Percentiles rank a stretch among this genome's conserved stretches.
phyloP scores from a whole-genome alignment of 1,140 invertebrate genomes.

The Polyergus mexicanus region DNA sequence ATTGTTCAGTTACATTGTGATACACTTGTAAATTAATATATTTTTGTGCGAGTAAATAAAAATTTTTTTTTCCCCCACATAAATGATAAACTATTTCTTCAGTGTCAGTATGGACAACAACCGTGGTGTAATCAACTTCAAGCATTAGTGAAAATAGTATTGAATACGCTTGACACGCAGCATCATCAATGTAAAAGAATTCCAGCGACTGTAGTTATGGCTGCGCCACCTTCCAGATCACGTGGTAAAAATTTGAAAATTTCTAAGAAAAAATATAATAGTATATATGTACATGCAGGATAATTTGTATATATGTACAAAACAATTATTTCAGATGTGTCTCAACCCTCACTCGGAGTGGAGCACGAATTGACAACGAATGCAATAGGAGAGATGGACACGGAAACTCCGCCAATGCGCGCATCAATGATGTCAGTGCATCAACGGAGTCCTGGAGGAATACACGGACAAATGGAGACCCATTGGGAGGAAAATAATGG shows the following conservation, averaged over 20 bases:
- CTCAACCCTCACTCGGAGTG: constrained; percentile 91
- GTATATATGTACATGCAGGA: too few species aligned
- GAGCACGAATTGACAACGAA: constrained; percentile 88
- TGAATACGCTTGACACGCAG: constrained; percentile 97
- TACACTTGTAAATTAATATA: neutral
- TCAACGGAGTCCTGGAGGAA: constrained; percentile 80
- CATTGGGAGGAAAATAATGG: constrained; percentile 90
- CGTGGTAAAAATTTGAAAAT: constrained; percentile 87
- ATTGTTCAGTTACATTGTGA: too few species aligned
- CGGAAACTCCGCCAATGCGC: constrained; percentile 83
- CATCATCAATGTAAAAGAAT: constrained; percentile 95
- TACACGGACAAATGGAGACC: constrained; percentile 88
- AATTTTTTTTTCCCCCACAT: neutral
- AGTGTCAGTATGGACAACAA: constrained; percentile 97
- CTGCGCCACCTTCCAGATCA: constrained; percentile 89
- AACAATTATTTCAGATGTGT: constrained; percentile 88
- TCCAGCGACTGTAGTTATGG: constrained; percentile 92
- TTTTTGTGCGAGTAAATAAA: neutral
- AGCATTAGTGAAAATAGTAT: constrained; percentile 95
- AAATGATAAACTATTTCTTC: constrained; percentile 65
- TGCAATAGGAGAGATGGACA: constrained; percentile 84
- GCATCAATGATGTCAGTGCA: constrained; percentile 79
- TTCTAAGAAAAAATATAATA: neutral
- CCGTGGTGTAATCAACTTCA: constrained; percentile 93
- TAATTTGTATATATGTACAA: too few species aligned